phyloP scores from a whole-genome alignment of 1,140 invertebrate species.

The Trichonephila clavata region DNA sequence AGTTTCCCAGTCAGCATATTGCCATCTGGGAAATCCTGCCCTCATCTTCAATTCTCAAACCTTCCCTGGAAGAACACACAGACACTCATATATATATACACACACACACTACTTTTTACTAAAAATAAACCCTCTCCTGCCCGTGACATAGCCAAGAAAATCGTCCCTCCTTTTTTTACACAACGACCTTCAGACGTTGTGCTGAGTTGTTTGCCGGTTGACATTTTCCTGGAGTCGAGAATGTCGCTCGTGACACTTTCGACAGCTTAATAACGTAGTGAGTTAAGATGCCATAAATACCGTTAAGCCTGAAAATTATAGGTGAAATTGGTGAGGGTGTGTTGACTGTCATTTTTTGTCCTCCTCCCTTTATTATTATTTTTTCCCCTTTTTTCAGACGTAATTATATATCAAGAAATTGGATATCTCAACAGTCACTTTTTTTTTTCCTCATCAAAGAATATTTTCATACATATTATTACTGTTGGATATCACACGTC shows the following conservation, averaged over 20 bases:
- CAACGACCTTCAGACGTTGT: neutral
- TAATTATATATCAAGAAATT: conserved; percentile 21
- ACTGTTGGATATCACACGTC: neutral
- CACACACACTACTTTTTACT: neutral
- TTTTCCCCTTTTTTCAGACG: neutral
- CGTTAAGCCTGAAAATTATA: conserved; percentile 30
- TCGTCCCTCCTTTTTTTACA: neutral
- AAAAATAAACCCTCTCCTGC: conserved; percentile 13
- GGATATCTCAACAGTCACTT: neutral
- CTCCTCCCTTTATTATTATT: neutral
- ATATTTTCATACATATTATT: neutral
- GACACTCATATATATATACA: neutral
- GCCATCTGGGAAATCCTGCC: neutral
- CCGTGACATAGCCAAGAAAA: conserved; percentile 10
- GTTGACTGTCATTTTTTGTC: conserved; percentile 38
- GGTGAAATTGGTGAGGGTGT: conserved; percentile 40
- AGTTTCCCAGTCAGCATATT: neutral
- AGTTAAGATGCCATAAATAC: conserved; percentile 66
- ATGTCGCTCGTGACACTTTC: conserved; percentile 52
- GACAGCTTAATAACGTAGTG: conserved; percentile 61
- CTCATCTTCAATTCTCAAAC: neutral
- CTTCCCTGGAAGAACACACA: neutral
- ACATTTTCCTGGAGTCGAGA: conserved; percentile 22
- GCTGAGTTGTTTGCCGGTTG: conserved; percentile 30
- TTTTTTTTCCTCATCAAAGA: neutral